These are phyloP conservation scores for Holacanthus passer DNA, from an alignment of 2,113 vertebrate genomes.

Conservation along the genomic window DNA sequence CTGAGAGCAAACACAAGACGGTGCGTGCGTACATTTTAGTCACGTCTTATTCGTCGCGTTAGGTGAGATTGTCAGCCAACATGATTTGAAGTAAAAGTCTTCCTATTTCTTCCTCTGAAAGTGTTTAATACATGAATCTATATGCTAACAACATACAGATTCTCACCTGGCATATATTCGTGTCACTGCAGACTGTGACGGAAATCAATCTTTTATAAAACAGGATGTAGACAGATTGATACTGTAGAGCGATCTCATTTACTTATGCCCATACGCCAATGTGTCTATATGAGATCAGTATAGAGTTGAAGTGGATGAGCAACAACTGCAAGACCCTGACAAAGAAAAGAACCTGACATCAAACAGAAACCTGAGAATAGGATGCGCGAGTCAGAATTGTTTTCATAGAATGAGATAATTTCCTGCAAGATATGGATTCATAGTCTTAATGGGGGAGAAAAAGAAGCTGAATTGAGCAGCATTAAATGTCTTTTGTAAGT, in stretches of 20 bases:
- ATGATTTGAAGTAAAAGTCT: conserved; percentile 13
- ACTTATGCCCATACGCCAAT: conserved; percentile 71
- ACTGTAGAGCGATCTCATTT: conserved; percentile 20
- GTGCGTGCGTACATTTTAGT: conserved; percentile 8
- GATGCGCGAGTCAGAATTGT: neutral
- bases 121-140: neutral
- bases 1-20: conserved; percentile 21
- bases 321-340: neutral
- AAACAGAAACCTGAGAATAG: neutral
- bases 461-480: neutral
- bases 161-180: neutral
- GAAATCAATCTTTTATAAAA: conserved; percentile 2
- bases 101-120: neutral
- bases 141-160: neutral
- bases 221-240: conserved; percentile 9
- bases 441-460: conserved; percentile 7
- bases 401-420: conserved; percentile 6
- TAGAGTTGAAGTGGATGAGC: conserved; percentile 69
- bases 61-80: conserved; percentile 7
- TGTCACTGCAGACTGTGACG: neutral
- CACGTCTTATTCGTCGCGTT: neutral
- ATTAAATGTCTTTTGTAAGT: conserved; percentile 5
- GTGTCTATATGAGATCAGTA: conserved; percentile 75
- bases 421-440: neutral
- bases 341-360: neutral